Base-by-base conservation (phyloP, 2,113 vertebrate species). In the Apeltes quadracus region DNA sequence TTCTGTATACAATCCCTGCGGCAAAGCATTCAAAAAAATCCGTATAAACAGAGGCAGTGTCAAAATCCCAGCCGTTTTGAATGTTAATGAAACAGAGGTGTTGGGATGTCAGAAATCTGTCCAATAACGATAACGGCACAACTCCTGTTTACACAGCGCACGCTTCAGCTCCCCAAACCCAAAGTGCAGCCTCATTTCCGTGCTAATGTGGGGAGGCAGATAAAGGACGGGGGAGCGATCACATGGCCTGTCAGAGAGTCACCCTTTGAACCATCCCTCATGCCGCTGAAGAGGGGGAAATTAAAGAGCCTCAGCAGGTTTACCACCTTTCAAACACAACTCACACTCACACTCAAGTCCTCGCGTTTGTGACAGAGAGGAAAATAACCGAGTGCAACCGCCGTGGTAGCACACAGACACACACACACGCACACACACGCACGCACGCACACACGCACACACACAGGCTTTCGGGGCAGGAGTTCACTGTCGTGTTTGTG, bases 121-220 rank as follows among this genome's bases (percentile, higher is more conserved):
- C 90, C 89, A 90, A 80, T 88, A 92, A 93, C n/a, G 93, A 94
- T 94, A 94, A 93, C 88, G 79, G 90, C 72, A 81, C 77, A 90
- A 86, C 88, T 90, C 87, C 89, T 92, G 91, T 93, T 93, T 94
- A 92, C 92, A 91, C 89, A 76, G 84, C 83, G 85, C 88, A 87
- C 83, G 88, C 92, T 89, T 82, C 89, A 84, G 88, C 88, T 89
- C 84, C 89, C 87, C 63, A 83, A 91, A 92, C 91, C 91, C 91
- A 92, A 90, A 92, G 91, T 91, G 90, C 90, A 87, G 90, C 91
- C 92, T 94, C 92, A 94, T 94, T 93, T 93, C 93, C 93, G 93
- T 94, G 93, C 92, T 94, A 94, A 94, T 94, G 92, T 92, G 87
- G 88, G 83, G 82, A 89, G 76, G 84, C 86, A 92, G 93, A 94